Percentiles rank a stretch among this genome's conserved stretches.
Conservation (phyloP, 2,113 vertebrate genomes). For the Hemicordylus capensis region DNA sequence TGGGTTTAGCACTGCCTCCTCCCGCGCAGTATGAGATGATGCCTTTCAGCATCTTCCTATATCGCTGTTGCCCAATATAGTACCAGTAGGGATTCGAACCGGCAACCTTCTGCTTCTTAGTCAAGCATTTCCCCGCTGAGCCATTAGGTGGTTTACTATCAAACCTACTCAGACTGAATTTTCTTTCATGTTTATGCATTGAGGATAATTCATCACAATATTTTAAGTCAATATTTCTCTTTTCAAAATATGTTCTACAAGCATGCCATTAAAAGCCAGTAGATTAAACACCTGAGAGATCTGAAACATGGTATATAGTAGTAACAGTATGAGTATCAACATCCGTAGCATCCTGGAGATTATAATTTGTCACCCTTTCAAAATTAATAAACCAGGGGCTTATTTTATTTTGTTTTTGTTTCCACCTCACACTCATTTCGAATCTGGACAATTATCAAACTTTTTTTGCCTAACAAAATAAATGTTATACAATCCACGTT, state of each 20-base stretch:
- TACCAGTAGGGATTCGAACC: too few species aligned
- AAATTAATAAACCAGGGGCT: slow-evolving; percentile 2
- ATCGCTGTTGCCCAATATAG: too few species aligned
- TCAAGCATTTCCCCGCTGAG: too few species aligned
- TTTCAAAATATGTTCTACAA: slow-evolving; percentile 28
- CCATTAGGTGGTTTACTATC: too few species aligned
- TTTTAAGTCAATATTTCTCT: neutral
- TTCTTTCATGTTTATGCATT: neutral
- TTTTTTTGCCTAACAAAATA: neutral
- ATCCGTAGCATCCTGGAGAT: neutral
- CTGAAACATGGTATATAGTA: neutral
- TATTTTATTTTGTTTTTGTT: neutral
- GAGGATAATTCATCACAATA: neutral
- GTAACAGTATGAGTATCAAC: neutral
- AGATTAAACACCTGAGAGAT: neutral
- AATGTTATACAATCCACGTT: neutral
- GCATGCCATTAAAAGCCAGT: neutral
- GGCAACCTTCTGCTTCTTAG: too few species aligned
- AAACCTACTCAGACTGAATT: too few species aligned
- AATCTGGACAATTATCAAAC: neutral
- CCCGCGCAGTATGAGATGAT: too few species aligned
- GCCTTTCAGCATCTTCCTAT: too few species aligned
- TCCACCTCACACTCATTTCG: neutral
- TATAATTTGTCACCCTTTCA: neutral
- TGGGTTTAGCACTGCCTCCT: too few species aligned